Percentiles rank a stretch among this genome's conserved stretches.
These are phyloP conservation scores for Drosophila rufa DNA, from an alignment of 1,140 invertebrate species.

Conservation along the genomic window DNA sequence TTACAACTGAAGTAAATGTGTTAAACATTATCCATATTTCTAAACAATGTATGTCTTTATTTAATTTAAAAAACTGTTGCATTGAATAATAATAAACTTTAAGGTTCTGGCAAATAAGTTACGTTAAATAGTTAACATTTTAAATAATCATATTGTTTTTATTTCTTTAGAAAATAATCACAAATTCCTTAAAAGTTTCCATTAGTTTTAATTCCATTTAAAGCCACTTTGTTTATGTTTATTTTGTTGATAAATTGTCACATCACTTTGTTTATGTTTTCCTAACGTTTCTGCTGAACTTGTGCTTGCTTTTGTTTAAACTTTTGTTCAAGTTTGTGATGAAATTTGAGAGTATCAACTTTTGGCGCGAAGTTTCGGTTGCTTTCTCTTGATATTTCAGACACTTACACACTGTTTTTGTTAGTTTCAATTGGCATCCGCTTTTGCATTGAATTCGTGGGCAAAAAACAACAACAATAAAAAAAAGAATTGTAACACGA, in stretches of 20 bases:
- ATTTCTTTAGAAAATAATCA: too few relatives aligned
- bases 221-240: too few relatives aligned
- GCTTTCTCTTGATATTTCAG: not conserved
- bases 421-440: conserved; percentile 1
- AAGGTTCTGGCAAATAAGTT: not conserved
- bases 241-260: not conserved
- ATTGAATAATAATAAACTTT: not conserved
- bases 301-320: not conserved
- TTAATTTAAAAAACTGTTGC: not conserved
- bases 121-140: not conserved
- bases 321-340: not conserved
- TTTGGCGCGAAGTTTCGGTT: conserved; percentile 6
- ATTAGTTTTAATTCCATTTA: too few relatives aligned
- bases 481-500: conserved; percentile 7
- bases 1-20: not conserved
- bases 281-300: not conserved
- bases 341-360: not conserved
- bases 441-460: not conserved
- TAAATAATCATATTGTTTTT: too few relatives aligned
- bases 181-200: too few relatives aligned
- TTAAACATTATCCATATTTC: too few relatives aligned
- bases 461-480: conserved; percentile 14
- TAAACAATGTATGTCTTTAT: too few relatives aligned
- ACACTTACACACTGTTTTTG: conserved; percentile 12
- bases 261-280: not conserved